Percentiles rank a stretch among this genome's conserved stretches.
phyloP scores from a whole-genome alignment of 2,797 vertebrate species.

The Anisognathus igniventris region DNA sequence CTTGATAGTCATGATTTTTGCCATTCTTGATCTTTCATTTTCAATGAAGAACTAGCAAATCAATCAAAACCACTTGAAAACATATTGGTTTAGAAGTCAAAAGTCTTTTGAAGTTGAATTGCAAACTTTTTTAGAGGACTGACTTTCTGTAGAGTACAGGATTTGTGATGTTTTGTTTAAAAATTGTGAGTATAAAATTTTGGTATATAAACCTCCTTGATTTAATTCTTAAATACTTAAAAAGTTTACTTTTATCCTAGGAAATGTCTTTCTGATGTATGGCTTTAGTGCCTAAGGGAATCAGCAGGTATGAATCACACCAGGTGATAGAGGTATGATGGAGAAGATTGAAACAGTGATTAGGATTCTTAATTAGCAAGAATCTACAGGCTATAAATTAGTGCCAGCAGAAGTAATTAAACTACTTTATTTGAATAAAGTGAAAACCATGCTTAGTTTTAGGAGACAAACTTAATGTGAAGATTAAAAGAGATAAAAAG shows the following conservation, averaged over 20 bases:
- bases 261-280: conserved; percentile 45
- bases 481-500: background rate
- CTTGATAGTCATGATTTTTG: background rate
- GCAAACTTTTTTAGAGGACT: background rate
- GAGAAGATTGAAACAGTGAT: conserved; percentile 50
- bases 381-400: conserved; percentile 60
- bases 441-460: background rate
- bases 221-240: background rate
- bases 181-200: background rate
- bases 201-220: background rate
- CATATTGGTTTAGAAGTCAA: background rate
- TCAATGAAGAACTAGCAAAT: background rate
- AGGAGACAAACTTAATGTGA: background rate
- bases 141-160: background rate
- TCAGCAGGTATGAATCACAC: conserved; percentile 45
- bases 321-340: conserved; percentile 17
- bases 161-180: background rate
- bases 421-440: conserved; percentile 4
- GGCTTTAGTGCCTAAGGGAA: background rate
- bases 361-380: conserved; percentile 51
- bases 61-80: background rate
- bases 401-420: conserved; percentile 43
- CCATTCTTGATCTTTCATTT: background rate
- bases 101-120: background rate
- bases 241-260: conserved; percentile 24